Conservation (phyloP, 2,113 vertebrate genomes). For the Grantiella picta region DNA sequence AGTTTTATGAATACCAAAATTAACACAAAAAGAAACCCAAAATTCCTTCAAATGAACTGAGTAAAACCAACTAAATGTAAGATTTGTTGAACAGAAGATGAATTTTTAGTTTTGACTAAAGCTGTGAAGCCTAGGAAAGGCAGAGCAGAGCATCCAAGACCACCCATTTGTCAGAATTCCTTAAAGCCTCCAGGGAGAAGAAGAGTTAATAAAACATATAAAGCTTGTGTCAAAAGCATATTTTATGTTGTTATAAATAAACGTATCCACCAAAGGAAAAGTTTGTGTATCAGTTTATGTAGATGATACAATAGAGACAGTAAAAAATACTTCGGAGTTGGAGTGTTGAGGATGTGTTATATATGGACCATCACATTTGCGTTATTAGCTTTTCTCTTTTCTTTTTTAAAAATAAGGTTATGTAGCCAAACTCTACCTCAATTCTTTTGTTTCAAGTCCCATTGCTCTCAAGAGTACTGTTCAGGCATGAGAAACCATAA, state of each 20-base stretch:
- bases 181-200: background rate
- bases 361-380: background rate
- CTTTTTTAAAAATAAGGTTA: background rate
- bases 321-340: background rate
- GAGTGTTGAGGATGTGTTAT: background rate
- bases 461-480: background rate
- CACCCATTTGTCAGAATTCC: background rate
- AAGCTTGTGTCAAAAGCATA: background rate
- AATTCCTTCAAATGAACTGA: background rate
- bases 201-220: conserved; percentile 8
- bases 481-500: background rate
- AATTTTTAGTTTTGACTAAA: background rate
- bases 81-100: background rate
- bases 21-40: background rate
- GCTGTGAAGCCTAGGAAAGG: background rate
- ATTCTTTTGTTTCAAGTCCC: background rate
- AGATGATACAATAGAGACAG: background rate
- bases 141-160: background rate
- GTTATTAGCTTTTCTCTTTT: background rate
- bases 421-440: background rate
- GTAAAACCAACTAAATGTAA: background rate
- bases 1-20: conserved; percentile 12
- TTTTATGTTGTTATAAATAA: background rate
- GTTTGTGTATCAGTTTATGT: background rate
- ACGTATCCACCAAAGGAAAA: background rate